Conservation (phyloP, 2,113 vertebrate species). For the Dipodomys merriami region DNA sequence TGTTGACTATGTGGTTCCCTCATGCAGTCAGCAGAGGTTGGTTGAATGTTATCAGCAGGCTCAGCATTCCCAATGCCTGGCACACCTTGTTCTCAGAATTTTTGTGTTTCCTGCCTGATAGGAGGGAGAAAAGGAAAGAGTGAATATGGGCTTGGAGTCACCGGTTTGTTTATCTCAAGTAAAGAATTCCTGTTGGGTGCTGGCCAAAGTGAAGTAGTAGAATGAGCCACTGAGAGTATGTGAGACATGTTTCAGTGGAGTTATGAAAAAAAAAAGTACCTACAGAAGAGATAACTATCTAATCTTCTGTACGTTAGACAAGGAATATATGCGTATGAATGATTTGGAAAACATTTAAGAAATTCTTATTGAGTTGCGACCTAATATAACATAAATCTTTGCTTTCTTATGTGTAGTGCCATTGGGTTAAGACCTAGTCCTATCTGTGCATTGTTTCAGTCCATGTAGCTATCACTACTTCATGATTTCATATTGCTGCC, state of each 20-base stretch:
- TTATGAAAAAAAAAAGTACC: background rate
- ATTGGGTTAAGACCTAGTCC: background rate
- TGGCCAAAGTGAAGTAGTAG: background rate
- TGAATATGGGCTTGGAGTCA: background rate
- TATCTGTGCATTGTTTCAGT: background rate
- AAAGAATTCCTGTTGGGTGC: conserved; percentile 52
- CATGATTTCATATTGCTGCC: background rate
- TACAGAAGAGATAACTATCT: background rate
- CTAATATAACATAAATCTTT: background rate
- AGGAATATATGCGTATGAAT: background rate
- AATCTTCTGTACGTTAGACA: background rate
- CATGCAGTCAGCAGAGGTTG: conserved; percentile 43
- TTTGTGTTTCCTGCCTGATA: conserved; percentile 62
- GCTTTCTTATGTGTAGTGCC: background rate
- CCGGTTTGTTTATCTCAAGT: conserved; percentile 12
- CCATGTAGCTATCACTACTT: background rate
- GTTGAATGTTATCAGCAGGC: conserved; percentile 63
- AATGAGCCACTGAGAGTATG: background rate
- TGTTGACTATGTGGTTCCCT: conserved; percentile 75
- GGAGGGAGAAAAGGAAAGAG: conserved; percentile 37
- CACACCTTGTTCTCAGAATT: conserved; percentile 64
- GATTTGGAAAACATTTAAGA: conserved; percentile 1
- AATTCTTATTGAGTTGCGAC: background rate
- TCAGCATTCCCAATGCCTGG: conserved; percentile 65
- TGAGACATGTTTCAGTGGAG: background rate